phyloP scores from a whole-genome alignment of 2,797 vertebrate genomes.

The Alauda arvensis region DNA sequence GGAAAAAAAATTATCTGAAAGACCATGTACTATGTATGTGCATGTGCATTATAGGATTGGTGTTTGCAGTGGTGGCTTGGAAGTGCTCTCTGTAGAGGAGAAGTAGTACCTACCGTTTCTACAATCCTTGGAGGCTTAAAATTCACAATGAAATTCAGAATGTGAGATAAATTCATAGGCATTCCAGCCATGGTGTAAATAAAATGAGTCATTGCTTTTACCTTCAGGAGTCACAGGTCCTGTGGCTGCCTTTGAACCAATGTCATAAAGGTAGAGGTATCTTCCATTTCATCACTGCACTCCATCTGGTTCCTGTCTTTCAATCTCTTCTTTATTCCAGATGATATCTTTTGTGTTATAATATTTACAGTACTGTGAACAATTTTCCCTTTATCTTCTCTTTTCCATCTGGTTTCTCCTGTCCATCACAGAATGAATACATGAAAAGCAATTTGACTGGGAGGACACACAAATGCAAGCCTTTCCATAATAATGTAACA shows the following conservation, averaged over 20 bases:
- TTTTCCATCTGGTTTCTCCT: constrained; percentile 34
- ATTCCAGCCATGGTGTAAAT: background rate
- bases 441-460: background rate
- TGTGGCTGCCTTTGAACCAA: background rate
- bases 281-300: background rate
- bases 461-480: background rate
- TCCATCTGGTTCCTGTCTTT: background rate
- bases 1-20: background rate
- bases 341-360: background rate
- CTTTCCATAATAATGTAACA: background rate
- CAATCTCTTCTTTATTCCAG: background rate
- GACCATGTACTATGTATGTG: rapidly evolving
- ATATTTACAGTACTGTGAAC: constrained; percentile 17
- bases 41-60: too few relatives aligned
- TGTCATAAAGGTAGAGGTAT: background rate
- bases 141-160: background rate
- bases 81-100: background rate
- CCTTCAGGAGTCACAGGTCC: background rate
- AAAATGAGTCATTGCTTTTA: background rate
- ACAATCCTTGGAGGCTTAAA: background rate
- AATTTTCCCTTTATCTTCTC: background rate
- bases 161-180: background rate
- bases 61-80: background rate
- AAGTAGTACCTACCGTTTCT: background rate
- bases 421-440: constrained; percentile 1